A percentile compares a stretch with the other conserved stretches of the same genome.
phyloP scores from a whole-genome alignment of 2,797 vertebrate species.

The Enteromius afrohamiltoni region DNA sequence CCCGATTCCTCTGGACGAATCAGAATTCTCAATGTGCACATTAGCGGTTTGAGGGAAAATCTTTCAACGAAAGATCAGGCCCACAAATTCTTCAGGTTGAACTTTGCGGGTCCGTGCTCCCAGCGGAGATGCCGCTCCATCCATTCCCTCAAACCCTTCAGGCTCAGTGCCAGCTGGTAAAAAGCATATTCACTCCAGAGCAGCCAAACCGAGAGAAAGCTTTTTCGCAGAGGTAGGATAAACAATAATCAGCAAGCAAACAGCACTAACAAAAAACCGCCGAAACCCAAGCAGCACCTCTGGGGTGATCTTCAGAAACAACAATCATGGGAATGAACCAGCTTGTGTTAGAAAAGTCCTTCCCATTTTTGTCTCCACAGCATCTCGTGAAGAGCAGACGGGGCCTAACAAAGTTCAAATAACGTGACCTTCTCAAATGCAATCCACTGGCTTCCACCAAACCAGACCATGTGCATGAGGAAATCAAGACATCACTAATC shows the following conservation, averaged over 20 bases:
- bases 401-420: slow-evolving; percentile 6
- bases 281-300: slow-evolving; percentile 28
- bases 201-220: not conserved
- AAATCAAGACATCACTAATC: slow-evolving; percentile 73
- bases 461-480: slow-evolving; percentile 30
- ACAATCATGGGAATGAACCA: not conserved
- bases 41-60: slow-evolving; percentile 12
- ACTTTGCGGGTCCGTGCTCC: not conserved
- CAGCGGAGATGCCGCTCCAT: not conserved
- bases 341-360: not conserved
- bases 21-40: not conserved
- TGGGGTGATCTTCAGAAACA: slow-evolving; percentile 15
- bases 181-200: not conserved
- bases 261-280: slow-evolving; percentile 9
- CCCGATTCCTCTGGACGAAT: not conserved
- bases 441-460: not conserved
- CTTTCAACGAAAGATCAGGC: slow-evolving; percentile 1
- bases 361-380: not conserved
- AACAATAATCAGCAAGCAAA: slow-evolving; percentile 34
- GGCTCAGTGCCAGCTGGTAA: slow-evolving; percentile 13
- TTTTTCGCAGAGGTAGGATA: slow-evolving; percentile 8
- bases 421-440: slow-evolving; percentile 27
- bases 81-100: slow-evolving; percentile 1
- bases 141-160: not conserved
- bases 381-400: slow-evolving; percentile 18